phyloP scores from a whole-genome alignment of 2,888 invertebrate genomes.

The Hypselothyrea guttata region DNA sequence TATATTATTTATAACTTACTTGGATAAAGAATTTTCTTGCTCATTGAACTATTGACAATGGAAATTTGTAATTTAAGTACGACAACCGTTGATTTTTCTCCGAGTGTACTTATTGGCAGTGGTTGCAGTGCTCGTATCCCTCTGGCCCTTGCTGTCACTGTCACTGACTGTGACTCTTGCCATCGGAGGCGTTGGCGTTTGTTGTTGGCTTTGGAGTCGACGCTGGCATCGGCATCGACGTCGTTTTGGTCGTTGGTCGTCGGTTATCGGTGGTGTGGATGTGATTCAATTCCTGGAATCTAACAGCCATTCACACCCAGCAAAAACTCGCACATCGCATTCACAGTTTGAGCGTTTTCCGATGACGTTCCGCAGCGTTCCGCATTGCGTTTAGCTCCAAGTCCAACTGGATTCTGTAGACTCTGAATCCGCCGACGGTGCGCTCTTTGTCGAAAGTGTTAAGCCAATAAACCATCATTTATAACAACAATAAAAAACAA shows the following conservation, averaged over 20 bases:
- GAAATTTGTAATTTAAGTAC: too few relatives aligned
- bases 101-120: constrained; percentile 42
- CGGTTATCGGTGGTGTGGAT: constrained; percentile 35
- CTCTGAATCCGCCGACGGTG: constrained; percentile 48
- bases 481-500: constrained; percentile 49
- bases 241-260: constrained; percentile 16
- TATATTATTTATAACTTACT: too few relatives aligned
- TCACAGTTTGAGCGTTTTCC: constrained; percentile 80
- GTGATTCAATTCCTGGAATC: constrained; percentile 81
- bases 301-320: constrained; percentile 82
- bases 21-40: too few relatives aligned
- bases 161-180: constrained; percentile 33
- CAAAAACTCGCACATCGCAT: constrained; percentile 80
- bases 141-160: constrained; percentile 29
- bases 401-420: constrained; percentile 39
- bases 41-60: too few relatives aligned
- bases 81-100: too few relatives aligned
- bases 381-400: constrained; percentile 53
- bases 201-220: constrained; percentile 30
- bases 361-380: constrained; percentile 73
- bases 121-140: constrained; percentile 24
- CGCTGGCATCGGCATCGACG: constrained; percentile 33
- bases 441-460: constrained; percentile 63
- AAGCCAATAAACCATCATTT: constrained; percentile 62
- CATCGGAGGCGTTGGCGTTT: constrained; percentile 22